A percentile compares a stretch with the other conserved stretches of the same genome.
These are phyloP conservation scores for Tipula unca DNA, from an alignment of 2,888 invertebrate genomes.

Conservation along the genomic window DNA sequence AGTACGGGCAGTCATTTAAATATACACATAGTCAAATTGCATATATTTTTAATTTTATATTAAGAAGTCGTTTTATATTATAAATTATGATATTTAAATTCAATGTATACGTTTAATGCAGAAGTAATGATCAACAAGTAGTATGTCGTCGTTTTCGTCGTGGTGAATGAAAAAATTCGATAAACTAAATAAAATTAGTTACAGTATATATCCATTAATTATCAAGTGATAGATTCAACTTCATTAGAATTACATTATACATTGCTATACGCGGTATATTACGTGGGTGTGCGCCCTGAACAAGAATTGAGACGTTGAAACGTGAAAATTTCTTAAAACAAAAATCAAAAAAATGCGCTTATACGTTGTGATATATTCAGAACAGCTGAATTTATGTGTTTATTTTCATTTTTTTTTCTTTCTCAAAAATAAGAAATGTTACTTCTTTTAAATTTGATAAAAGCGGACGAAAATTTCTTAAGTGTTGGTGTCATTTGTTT, in stretches of 20 bases:
- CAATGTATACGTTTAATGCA: neutral
- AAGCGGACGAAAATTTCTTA: neutral
- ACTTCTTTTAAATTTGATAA: neutral
- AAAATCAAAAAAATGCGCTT: neutral
- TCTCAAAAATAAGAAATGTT: neutral
- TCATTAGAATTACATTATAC: neutral
- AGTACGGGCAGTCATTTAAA: neutral
- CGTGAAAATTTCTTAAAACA: neutral
- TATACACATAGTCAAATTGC: neutral
- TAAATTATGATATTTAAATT: too few species aligned
- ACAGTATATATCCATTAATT: neutral
- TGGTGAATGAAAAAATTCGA: neutral
- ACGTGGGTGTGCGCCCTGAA: neutral
- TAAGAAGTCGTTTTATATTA: neutral
- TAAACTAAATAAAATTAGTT: neutral
- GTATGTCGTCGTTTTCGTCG: neutral
- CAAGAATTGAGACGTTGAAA: neutral
- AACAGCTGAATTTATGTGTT: constrained; percentile 8
- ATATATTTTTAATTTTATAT: neutral
- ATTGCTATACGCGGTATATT: neutral
- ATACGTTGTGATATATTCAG: neutral
- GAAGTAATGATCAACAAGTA: neutral
- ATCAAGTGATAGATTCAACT: neutral
- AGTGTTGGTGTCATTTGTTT: constrained; percentile 8
- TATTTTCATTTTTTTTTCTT: neutral